Evolutionary conservation across 2,888 invertebrate genomes (phyloP), one percentile per base, ranked within the genome.

Genomic region (Pyrocoelia pectoralis): DNA sequence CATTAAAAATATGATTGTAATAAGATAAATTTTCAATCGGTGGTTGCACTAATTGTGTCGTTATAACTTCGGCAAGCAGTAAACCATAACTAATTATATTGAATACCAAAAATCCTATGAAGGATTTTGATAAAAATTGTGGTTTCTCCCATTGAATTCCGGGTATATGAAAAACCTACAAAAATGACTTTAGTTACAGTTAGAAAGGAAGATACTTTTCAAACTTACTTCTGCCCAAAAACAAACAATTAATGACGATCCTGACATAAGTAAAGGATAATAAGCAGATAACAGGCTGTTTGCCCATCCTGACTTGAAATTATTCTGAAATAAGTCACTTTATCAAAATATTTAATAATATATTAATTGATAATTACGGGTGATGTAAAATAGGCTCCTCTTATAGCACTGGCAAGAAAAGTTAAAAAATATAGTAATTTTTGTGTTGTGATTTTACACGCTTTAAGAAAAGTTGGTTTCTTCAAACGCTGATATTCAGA

Each of bases 211-310:
- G n/a, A 33, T n/a, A n/a, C n/a, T 3, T 33, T n/a, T 33, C 10
- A 33, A 6, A 59, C 88, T 86, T 81, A 93, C 93, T 89, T 96
- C 95, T 40, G 95, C 95, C 95, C 95, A 95, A 80, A 95, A 93
- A 82, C 96, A 96, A 69, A 95, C 95, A 70, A 96, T 91, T 64
- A 95, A 85, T 0, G 95, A 95, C 0, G 94, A 92, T 54, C 95
- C 94, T 8, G 94, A 93, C 85, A 95, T 87, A 61, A 95, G 84
- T 46, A 96, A 85, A 0, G 95, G 95, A 82, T 95, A 96, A 82
- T 94, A 96, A 0, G 95, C 94, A 17, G 94, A 94, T 73, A 94
- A 86, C 46, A 96, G 85, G 77, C 93, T 93, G 64, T 90, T 89
- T 8, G 95, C 90, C 95, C 95, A 95, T 69, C 91, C 89, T 73